phyloP scores from a whole-genome alignment of 2,888 invertebrate genomes.

The Amphipyra tragopoginis region DNA sequence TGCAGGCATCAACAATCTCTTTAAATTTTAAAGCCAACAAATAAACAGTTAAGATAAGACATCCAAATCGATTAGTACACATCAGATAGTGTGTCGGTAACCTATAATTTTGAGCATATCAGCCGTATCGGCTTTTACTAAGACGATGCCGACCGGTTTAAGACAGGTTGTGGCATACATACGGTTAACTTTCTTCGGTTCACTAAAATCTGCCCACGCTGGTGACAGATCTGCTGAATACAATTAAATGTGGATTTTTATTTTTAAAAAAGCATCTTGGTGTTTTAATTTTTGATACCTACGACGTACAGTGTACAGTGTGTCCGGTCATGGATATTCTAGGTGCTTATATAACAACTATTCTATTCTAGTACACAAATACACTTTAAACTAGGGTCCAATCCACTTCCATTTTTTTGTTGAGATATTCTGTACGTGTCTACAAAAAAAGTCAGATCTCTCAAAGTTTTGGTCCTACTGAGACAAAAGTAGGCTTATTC shows the following conservation, averaged over 20 bases:
- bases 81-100: conserved; percentile 54
- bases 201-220: conserved; percentile 69
- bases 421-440: too few species aligned
- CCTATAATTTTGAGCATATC: conserved; percentile 71
- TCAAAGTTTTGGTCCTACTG: too few species aligned
- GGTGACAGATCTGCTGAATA: conserved; percentile 62
- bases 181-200: conserved; percentile 78
- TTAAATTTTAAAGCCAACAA: conserved; percentile 1
- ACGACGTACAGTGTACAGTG: too few species aligned
- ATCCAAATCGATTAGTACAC: conserved; percentile 29
- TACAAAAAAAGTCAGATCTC: too few species aligned
- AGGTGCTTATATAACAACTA: too few species aligned
- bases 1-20: background rate
- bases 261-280: background rate
- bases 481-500: too few species aligned
- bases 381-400: too few species aligned
- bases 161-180: conserved; percentile 84
- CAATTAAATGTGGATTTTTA: conserved; percentile 24
- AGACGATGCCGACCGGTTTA: conserved; percentile 70
- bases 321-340: too few species aligned
- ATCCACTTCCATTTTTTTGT: too few species aligned
- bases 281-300: too few species aligned
- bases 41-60: conserved; percentile 37
- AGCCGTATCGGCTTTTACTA: conserved; percentile 41
- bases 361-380: too few species aligned